Evolutionary conservation across 2,113 vertebrate genomes (phyloP).

Genomic region (Mustela lutreola): DNA sequence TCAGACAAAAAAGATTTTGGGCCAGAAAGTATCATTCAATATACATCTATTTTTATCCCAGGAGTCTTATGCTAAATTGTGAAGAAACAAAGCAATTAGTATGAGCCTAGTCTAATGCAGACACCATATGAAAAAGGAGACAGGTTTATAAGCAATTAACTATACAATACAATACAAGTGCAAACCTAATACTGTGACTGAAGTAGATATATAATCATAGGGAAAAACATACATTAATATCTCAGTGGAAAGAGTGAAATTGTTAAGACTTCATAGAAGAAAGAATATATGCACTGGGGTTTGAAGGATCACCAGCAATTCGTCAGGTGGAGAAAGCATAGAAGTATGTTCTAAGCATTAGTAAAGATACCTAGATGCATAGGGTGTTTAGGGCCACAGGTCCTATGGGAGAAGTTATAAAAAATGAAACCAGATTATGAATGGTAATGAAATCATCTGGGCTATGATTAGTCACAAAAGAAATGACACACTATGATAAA

Average conservation of each 20-base stretch:
- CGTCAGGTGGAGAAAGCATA: background rate
- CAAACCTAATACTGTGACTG: background rate
- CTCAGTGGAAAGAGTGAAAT: background rate
- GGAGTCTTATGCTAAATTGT: background rate
- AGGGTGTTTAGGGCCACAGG: background rate
- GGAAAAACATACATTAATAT: background rate
- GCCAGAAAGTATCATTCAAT: background rate
- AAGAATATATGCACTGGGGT: background rate
- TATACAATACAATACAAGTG: background rate
- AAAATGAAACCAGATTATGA: background rate
- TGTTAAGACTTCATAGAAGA: background rate
- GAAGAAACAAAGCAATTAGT: background rate
- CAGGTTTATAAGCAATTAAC: background rate
- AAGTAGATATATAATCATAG: background rate
- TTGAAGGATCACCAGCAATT: background rate
- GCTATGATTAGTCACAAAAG: background rate
- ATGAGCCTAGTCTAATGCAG: background rate
- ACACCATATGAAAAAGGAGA: background rate
- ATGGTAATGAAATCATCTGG: background rate
- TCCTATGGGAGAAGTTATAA: background rate
- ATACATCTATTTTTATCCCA: background rate
- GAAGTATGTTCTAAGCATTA: background rate
- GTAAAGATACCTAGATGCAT: background rate
- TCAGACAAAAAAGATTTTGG: background rate
- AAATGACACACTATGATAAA: background rate